phyloP scores from a whole-genome alignment of 2,888 invertebrate genomes.

The Aporophyla nigra region DNA sequence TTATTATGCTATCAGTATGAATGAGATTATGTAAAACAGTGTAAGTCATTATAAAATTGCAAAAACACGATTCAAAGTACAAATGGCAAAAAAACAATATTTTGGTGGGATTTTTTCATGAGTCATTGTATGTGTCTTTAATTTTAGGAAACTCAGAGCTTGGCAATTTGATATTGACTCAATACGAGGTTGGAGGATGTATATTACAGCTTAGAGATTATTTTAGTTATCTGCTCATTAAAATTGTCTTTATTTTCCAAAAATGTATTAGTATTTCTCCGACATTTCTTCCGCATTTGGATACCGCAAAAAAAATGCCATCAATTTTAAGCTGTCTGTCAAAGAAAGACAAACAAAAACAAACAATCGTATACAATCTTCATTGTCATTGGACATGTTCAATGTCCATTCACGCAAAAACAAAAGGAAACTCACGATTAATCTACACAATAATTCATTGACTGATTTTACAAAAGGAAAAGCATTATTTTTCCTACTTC shows the following conservation, averaged over 20 bases:
- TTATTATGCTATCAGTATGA: conserved; percentile 28
- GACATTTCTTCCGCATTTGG: not conserved
- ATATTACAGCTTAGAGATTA: not conserved
- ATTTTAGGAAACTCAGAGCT: not conserved
- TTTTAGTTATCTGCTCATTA: not conserved
- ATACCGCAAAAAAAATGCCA: not conserved
- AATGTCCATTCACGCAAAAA: conserved; percentile 15
- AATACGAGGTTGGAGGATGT: not conserved
- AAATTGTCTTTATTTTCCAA: not conserved
- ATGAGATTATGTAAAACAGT: conserved; percentile 48
- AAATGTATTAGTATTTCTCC: not conserved
- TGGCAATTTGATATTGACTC: not conserved
- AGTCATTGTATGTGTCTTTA: conserved; percentile 13
- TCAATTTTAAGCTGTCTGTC: not conserved
- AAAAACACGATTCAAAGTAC: conserved; percentile 4
- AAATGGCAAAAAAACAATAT: conserved; percentile 21
- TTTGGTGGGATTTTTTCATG: conserved; percentile 14
- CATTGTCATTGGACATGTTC: not conserved
- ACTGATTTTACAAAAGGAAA: conserved; percentile 8
- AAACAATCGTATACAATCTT: not conserved
- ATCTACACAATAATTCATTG: conserved; percentile 33
- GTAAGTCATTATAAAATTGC: conserved; percentile 17
- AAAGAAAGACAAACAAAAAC: not conserved
- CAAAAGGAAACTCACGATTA: conserved; percentile 13
- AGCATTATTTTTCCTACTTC: not conserved